Conservation (phyloP, 2,113 vertebrate genomes). For the Brevimyrus niger region DNA sequence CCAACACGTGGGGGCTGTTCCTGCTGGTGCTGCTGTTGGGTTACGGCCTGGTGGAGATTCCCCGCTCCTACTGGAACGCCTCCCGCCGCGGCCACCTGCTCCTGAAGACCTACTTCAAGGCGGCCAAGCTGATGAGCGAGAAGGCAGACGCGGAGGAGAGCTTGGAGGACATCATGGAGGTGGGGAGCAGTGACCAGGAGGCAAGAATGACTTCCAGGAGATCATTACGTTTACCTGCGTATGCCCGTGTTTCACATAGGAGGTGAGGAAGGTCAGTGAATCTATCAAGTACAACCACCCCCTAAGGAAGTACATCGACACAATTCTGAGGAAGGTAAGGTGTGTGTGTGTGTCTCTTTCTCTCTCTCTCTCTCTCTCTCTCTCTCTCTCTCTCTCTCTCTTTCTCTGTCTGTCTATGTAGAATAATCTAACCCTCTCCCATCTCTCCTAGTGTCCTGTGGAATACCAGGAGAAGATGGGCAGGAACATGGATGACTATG, state of each 20-base stretch:
- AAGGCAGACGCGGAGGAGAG: conserved; percentile 94
- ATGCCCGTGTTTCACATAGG: conserved; percentile 50
- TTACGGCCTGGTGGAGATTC: conserved; percentile 93
- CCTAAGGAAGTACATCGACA: conserved; percentile 87
- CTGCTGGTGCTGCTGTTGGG: conserved; percentile 89
- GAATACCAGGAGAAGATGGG: conserved; percentile 98
- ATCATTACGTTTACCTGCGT: background rate
- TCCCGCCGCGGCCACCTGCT: conserved; percentile 84
- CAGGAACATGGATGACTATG: conserved; percentile 95
- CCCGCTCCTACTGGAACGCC: conserved; percentile 88
- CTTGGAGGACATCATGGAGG: conserved; percentile 96
- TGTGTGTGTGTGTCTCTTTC: background rate
- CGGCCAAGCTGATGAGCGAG: conserved; percentile 92
- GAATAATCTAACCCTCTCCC: background rate
- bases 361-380: background rate
- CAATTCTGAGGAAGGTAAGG: conserved; percentile 86
- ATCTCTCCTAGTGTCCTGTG: conserved; percentile 71
- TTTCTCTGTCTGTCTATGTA: background rate
- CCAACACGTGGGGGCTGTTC: conserved; percentile 96
- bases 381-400: too few relatives aligned
- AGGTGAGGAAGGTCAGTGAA: conserved; percentile 90
- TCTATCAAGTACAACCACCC: conserved; percentile 95
- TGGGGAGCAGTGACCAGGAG: conserved; percentile 21
- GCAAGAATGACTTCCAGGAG: background rate
- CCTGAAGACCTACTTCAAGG: conserved; percentile 94